Evolutionary conservation across 2,888 invertebrate genomes (phyloP).

Genomic region (Microchrysa polita): DNA sequence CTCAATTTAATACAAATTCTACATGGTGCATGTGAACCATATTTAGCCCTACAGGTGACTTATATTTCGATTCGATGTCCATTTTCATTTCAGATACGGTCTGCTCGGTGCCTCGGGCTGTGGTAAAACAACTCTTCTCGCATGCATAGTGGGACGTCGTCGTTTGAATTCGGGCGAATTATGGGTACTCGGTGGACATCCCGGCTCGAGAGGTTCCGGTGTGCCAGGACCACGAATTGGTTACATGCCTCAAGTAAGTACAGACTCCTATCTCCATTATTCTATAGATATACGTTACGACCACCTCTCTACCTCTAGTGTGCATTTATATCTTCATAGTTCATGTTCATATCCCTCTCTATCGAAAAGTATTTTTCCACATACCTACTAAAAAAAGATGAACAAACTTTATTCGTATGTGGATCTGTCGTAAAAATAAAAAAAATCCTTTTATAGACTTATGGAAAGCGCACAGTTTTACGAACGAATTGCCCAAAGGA

Average conservation of each 20-base stretch:
- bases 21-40: conserved; percentile 19
- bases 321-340: too few species aligned
- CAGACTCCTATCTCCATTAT: too few species aligned
- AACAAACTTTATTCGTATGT: too few species aligned
- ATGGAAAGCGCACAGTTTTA: too few species aligned
- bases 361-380: too few species aligned
- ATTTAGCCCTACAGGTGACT: conserved; percentile 30
- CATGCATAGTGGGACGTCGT: conserved; percentile 85
- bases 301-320: too few species aligned
- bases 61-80: conserved; percentile 23
- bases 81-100: conserved; percentile 75
- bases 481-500: too few species aligned
- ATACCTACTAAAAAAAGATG: too few species aligned
- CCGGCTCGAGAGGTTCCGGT: conserved; percentile 83
- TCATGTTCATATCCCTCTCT: too few species aligned
- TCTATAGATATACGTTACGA: conserved; percentile 27
- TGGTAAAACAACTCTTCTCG: conserved; percentile 87
- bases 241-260: conserved; percentile 84
- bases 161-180: conserved; percentile 83
- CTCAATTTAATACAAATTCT: too few species aligned
- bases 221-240: conserved; percentile 91
- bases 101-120: conserved; percentile 90
- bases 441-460: too few species aligned
- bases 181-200: conserved; percentile 84
- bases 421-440: too few species aligned